Evolutionary conservation across 1,140 invertebrate genomes (phyloP).

Genomic region (Bombyx mori): ASM3026992v2 NC_085111.1:10767501-10768000

Average conservation of each 20-base stretch:
- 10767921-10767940: slow-evolving; percentile 91
- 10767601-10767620: too few relatives aligned
- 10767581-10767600: too few relatives aligned
- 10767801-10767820: slow-evolving; percentile 61
- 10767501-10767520: too few relatives aligned
- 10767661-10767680: not conserved
- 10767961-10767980: slow-evolving; percentile 86
- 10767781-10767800: slow-evolving; percentile 85
- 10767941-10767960: slow-evolving; percentile 86
- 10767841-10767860: slow-evolving; percentile 96
- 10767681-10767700: not conserved
- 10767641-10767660: too few relatives aligned
- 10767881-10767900: slow-evolving; percentile 81
- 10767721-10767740: slow-evolving; percentile 73
- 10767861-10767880: slow-evolving; percentile 91
- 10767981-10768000: slow-evolving; percentile 75
- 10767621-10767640: too few relatives aligned
- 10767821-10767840: slow-evolving; percentile 84
- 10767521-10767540: too few relatives aligned
- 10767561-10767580: too few relatives aligned
- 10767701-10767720: not conserved
- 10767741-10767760: slow-evolving; percentile 94
- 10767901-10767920: slow-evolving; percentile 97
- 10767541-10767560: too few relatives aligned
- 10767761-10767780: slow-evolving; percentile 93